Evolutionary conservation across 2,888 invertebrate species (phyloP).

Genomic region (Epirrhoe tristata): DNA sequence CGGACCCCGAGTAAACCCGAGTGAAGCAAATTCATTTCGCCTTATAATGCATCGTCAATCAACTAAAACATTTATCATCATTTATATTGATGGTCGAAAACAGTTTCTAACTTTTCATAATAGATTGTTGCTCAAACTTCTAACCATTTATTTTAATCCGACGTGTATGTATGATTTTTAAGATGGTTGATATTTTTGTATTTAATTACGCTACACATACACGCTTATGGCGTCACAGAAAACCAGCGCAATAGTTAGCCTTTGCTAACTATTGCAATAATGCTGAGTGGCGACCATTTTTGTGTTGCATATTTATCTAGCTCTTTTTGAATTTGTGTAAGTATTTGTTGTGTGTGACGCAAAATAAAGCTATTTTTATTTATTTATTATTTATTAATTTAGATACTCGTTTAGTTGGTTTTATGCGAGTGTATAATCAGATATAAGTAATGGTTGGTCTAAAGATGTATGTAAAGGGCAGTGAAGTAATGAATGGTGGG

Average conservation of each 20-base stretch:
- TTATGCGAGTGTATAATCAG: constrained; percentile 19
- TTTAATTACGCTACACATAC: neutral
- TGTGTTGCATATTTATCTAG: no score
- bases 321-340: no score
- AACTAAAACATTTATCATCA: constrained; percentile 51
- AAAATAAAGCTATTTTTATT: no score
- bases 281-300: no score
- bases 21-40: constrained; percentile 66
- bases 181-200: constrained; percentile 2
- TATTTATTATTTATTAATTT: no score
- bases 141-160: constrained; percentile 19
- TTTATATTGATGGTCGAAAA: constrained; percentile 47
- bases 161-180: constrained; percentile 1
- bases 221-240: no score
- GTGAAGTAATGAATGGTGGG: constrained; percentile 54
- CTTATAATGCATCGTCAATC: constrained; percentile 54
- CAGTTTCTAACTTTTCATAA: constrained; percentile 26
- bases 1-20: constrained; percentile 71
- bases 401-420: constrained; percentile 4
- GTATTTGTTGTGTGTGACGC: no score
- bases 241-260: no score
- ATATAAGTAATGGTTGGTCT: constrained; percentile 28
- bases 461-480: constrained; percentile 42
- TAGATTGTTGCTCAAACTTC: constrained; percentile 14
- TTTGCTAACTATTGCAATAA: no score